Conservation (phyloP, 2,797 vertebrate genomes). For the Chrysocyon brachyurus region DNA sequence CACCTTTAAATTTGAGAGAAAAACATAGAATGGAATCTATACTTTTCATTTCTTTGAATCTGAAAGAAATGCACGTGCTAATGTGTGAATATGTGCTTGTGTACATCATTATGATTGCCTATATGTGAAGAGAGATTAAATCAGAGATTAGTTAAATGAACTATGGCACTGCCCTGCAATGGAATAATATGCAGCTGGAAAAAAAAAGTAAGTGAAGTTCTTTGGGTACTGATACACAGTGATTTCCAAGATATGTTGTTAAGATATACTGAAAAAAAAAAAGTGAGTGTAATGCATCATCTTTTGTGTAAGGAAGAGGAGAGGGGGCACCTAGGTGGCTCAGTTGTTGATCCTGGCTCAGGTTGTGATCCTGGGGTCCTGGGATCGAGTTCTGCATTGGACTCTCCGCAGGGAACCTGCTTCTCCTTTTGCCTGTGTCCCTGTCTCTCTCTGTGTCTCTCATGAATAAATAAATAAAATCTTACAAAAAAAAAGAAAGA, state of each 20-base stretch:
- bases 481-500: not conserved
- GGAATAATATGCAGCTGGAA: not conserved
- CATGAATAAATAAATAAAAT: no score
- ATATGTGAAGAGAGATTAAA: not conserved
- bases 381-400: no score
- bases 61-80: constrained; percentile 2
- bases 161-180: not conserved
- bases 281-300: not conserved
- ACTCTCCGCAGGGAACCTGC: no score
- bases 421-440: no score
- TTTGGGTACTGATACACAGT: not conserved
- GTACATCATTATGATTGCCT: no score
- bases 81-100: not conserved
- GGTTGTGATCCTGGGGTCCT: no score
- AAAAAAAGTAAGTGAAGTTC: not conserved
- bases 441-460: no score
- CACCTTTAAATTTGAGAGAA: not conserved
- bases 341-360: no score
- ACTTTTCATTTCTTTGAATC: constrained; percentile 35
- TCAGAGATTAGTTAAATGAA: not conserved
- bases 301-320: not conserved
- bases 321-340: not conserved
- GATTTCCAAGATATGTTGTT: not conserved
- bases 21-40: not conserved
- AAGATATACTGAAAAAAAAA: not conserved